Evolutionary conservation across 2,113 vertebrate species (phyloP).

Genomic region (Ifrita kowaldi): DNA sequence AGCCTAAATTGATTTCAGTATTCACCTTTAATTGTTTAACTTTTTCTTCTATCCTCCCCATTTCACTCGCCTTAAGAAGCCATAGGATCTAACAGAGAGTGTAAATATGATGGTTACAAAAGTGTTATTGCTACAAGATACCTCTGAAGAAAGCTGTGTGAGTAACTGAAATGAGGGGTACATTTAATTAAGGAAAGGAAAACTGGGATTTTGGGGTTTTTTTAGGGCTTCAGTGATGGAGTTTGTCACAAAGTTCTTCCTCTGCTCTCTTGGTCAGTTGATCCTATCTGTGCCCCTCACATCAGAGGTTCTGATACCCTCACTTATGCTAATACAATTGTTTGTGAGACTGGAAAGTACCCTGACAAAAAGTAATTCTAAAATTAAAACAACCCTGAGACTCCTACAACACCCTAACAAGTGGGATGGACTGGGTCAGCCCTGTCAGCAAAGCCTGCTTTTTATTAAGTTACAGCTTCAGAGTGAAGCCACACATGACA

Average conservation of each 20-base stretch:
- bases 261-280: background rate
- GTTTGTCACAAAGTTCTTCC: background rate
- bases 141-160: background rate
- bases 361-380: background rate
- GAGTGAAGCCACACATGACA: background rate
- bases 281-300: background rate
- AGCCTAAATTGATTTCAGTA: background rate
- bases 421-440: background rate
- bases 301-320: background rate
- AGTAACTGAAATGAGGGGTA: background rate
- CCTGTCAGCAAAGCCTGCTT: background rate
- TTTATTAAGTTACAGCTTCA: background rate
- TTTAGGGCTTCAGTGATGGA: background rate
- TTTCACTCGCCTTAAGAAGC: background rate
- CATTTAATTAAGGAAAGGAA: background rate
- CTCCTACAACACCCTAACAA: background rate
- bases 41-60: background rate
- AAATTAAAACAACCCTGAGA: background rate
- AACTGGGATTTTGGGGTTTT: rapidly evolving
- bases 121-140: background rate
- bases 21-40: background rate
- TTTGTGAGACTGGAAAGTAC: background rate
- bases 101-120: background rate
- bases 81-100: background rate
- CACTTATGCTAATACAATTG: background rate